Base-by-base conservation (phyloP, 2,113 vertebrate genomes). In the Pollimyrus isidori region DNA sequence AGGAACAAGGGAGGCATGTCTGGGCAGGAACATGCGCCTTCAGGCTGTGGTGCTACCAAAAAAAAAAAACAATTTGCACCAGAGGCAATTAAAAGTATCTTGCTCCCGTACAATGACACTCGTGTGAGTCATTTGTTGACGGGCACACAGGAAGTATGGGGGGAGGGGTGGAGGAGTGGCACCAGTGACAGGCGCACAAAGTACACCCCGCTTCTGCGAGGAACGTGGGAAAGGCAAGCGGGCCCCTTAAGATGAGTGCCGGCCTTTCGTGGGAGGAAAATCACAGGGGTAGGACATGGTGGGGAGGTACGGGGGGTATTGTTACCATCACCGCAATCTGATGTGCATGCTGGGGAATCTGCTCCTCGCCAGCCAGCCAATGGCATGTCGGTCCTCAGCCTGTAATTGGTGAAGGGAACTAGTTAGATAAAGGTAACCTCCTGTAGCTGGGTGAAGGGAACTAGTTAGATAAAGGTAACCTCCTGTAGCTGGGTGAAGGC, bases 31-130 rank as follows among this genome's bases (percentile, higher is more conserved):
- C 35, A 23, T 23, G 48, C 6, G 23, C 7, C 39, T 84, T n/a
- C 39, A 42, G 82, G 21, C 45, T 84, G 42, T 4, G 39, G 7
- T 2, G 23, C 23, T 46, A 1, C 42, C 0, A 45, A 45, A 82
- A 23, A 23, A 69, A 69, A 73, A 73, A 39, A 39, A 76, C 2
- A 48, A 48, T 48, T 48, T 84, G 39, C 45, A 42, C 19, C 42
- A 23, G 82, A n/a, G 82, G 39, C 82, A 84, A 84, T 84, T 84
- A 84, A 84, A 84, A 48, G 82, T 84, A n/a, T 84, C 82, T 48
- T 42, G 13, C 82, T 48, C 42, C 82, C 1, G 39, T 19, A 10
- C 82, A 5, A 42, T 84, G 82, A 21, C 42, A 46, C 45, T 84
- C 6, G 82, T 45, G 82, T 84, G 82, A 84, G 82, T 84, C 82